These are phyloP conservation scores for Simalia tracyae DNA, from an alignment of 2,797 vertebrate species.

Conservation along the genomic window DNA sequence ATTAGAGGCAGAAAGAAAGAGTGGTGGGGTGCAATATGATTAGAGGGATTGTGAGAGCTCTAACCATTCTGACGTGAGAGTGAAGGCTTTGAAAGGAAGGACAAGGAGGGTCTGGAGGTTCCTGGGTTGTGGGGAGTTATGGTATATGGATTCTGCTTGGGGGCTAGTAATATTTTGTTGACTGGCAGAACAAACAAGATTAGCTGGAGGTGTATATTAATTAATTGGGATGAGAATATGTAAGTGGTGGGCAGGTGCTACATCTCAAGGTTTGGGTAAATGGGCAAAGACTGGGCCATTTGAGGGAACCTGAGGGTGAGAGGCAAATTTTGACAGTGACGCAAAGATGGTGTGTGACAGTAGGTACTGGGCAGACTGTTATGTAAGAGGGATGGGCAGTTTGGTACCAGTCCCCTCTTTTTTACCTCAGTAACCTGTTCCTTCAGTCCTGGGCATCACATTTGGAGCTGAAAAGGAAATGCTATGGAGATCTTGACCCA, in stretches of 20 bases:
- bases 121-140: background rate
- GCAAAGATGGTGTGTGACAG: background rate
- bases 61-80: background rate
- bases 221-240: background rate
- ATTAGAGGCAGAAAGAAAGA: background rate
- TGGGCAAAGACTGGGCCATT: background rate
- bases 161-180: background rate
- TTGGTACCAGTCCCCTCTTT: background rate
- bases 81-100: background rate
- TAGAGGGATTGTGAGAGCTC: background rate
- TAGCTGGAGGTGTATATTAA: background rate
- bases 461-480: background rate
- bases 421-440: background rate
- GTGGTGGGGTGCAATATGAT: background rate
- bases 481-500: background rate
- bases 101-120: background rate
- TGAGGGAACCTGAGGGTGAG: background rate
- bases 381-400: background rate
- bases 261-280: background rate
- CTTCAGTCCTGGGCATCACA: background rate
- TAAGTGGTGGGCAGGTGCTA: background rate
- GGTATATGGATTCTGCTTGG: background rate
- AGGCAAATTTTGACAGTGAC: background rate
- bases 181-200: background rate
- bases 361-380: background rate